Evolutionary conservation across 2,888 invertebrate genomes (phyloP).

Genomic region (Augiades crinisus): DNA sequence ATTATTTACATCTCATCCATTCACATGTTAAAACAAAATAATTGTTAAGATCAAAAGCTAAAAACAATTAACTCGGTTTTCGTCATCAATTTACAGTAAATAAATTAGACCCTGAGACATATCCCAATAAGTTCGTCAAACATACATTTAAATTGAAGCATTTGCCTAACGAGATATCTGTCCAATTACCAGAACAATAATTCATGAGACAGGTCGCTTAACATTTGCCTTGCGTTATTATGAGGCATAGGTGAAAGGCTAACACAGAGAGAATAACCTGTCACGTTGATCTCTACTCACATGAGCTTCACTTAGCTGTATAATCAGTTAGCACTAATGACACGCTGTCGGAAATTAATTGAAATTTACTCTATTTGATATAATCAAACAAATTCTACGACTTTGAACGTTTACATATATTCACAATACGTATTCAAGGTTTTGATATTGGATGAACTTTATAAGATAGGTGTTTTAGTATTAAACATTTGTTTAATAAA

Average conservation of each 20-base stretch:
- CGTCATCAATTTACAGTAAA: not conserved
- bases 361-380: no score
- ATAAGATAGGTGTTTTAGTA: no score
- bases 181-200: constrained; percentile 46
- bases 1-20: no score
- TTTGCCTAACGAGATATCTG: constrained; percentile 35
- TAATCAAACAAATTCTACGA: not conserved
- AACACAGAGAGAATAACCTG: constrained; percentile 12
- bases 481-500: no score
- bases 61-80: not conserved
- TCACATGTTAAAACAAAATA: not conserved
- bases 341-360: not conserved
- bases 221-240: constrained; percentile 29
- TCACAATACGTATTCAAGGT: no score
- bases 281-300: constrained; percentile 31
- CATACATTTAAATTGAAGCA: constrained; percentile 27
- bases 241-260: constrained; percentile 37
- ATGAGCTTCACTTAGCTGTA: constrained; percentile 5
- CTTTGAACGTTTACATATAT: no score
- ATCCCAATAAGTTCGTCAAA: constrained; percentile 28
- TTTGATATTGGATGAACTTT: no score
- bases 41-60: not conserved
- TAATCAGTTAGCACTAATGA: not conserved
- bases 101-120: not conserved
- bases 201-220: constrained; percentile 34